A percentile compares a stretch with the other conserved stretches of the same genome.
These are phyloP conservation scores for Cuculus canorus DNA, from an alignment of 2,797 vertebrate genomes.

Conservation along the genomic window DNA sequence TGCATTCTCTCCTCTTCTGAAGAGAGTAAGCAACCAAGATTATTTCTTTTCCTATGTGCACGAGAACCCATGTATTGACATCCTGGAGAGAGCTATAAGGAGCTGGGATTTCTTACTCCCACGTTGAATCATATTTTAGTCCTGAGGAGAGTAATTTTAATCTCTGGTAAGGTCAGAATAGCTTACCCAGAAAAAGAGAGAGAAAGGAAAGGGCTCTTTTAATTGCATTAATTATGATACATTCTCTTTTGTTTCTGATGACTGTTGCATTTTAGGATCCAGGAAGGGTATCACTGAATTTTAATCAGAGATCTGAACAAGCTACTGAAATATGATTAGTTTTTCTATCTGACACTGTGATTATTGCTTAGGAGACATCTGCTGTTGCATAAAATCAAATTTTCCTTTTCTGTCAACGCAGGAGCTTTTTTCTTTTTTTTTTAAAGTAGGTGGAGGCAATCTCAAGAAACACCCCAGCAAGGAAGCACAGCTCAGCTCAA, in stretches of 20 bases:
- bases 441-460: not conserved
- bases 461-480: not conserved
- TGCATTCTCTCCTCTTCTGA: not conserved
- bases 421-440: not conserved
- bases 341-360: constrained; percentile 70
- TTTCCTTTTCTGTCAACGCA: constrained; percentile 11
- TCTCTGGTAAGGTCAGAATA: constrained; percentile 10
- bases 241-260: constrained; percentile 65
- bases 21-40: not conserved
- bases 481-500: not conserved
- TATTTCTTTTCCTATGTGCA: not conserved
- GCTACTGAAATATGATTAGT: constrained; percentile 74
- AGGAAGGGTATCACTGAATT: constrained; percentile 68
- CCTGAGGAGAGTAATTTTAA: not conserved
- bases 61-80: not conserved
- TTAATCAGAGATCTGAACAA: constrained; percentile 71
- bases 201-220: constrained; percentile 20
- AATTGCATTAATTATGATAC: constrained; percentile 62
- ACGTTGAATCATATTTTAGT: not conserved
- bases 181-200: not conserved
- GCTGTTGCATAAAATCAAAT: constrained; percentile 69
- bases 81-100: not conserved
- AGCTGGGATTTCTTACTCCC: not conserved
- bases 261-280: constrained; percentile 65
- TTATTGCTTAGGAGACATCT: constrained; percentile 74